A percentile compares a stretch with the other conserved stretches of the same genome.
Conservation (phyloP, 2,113 vertebrate species). For the Brachyhypopomus gauderio region DNA sequence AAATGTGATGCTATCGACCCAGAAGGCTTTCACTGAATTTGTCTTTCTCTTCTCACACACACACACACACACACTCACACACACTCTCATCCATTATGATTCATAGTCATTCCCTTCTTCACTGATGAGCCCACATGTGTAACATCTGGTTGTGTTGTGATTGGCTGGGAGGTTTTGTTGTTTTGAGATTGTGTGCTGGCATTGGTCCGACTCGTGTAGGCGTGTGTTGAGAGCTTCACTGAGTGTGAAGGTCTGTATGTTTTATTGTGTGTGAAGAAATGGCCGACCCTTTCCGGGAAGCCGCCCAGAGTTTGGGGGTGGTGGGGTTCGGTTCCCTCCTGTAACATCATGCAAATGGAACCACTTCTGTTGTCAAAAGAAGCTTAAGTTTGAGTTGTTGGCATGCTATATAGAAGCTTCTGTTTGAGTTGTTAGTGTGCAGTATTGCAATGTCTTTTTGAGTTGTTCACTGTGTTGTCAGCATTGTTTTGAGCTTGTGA, state of each 20-base stretch:
- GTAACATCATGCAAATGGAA: background rate
- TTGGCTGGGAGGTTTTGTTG: conserved; percentile 57
- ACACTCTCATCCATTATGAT: conserved; percentile 18
- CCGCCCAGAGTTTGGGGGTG: background rate
- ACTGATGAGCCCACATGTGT: conserved; percentile 31
- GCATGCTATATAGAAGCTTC: no score
- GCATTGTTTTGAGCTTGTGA: no score
- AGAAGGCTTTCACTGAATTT: background rate
- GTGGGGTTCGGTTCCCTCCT: no score
- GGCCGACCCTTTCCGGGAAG: conserved; percentile 26
- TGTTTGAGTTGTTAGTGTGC: no score
- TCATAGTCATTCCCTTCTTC: background rate
- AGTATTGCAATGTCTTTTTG: no score
- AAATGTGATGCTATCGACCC: background rate
- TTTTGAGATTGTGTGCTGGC: conserved; percentile 57
- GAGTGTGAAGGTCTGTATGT: conserved; percentile 33
- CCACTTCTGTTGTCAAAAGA: background rate
- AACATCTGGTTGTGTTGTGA: conserved; percentile 72
- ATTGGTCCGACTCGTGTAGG: conserved; percentile 44
- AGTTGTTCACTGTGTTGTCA: no score
- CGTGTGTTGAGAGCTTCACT: conserved; percentile 49
- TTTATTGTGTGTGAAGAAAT: conserved; percentile 27
- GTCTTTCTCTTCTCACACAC: background rate
- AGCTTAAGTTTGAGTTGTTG: no score
- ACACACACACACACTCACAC: background rate